phyloP scores from a whole-genome alignment of 2,888 invertebrate genomes.

The Drosophila melanocephala region DNA sequence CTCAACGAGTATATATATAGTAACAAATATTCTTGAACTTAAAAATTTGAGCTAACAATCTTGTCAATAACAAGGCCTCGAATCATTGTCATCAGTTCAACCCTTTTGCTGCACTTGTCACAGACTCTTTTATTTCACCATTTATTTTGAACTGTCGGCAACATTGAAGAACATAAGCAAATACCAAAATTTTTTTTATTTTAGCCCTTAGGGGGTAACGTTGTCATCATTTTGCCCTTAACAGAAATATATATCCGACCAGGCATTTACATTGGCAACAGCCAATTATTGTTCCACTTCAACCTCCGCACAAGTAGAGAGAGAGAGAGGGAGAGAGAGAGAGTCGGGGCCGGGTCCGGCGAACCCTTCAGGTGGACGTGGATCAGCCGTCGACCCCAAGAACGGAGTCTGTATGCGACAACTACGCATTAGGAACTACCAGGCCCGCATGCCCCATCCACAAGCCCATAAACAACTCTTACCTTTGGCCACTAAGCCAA shows the following conservation, averaged over 20 bases:
- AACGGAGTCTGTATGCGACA: conserved; percentile 61
- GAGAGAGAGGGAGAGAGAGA: neutral
- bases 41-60: neutral
- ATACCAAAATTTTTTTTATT: conserved; percentile 25
- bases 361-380: conserved; percentile 63
- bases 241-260: conserved; percentile 34
- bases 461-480: neutral
- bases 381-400: conserved; percentile 25
- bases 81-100: neutral
- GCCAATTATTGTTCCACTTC: conserved; percentile 62
- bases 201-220: conserved; percentile 18
- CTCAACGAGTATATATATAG: neutral
- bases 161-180: conserved; percentile 25
- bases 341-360: conserved; percentile 1
- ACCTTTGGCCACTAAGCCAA: conserved; percentile 55
- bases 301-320: conserved; percentile 1
- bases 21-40: neutral
- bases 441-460: neutral
- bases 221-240: conserved; percentile 53
- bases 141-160: conserved; percentile 48
- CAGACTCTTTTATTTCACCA: conserved; percentile 8
- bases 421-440: conserved; percentile 54
- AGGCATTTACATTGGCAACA: conserved; percentile 64
- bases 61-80: neutral
- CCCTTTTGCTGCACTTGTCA: conserved; percentile 3